Base-by-base conservation (phyloP, 35 echinoderm and acorn worm species). In the Ophiothrix spiculata region DNA sequence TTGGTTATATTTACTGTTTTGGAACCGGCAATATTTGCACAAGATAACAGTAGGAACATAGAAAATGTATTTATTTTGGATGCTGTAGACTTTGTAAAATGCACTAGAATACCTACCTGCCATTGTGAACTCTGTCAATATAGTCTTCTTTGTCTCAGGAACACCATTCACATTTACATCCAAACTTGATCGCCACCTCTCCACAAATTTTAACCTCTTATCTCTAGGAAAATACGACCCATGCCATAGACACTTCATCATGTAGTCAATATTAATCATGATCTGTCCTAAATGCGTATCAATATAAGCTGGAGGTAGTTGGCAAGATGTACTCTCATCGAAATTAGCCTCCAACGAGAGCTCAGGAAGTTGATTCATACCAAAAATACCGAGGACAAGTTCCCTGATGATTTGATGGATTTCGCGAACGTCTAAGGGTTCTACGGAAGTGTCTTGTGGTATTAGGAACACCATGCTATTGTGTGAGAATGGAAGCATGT, bases 211-310 rank as follows among this genome's bases (percentile, higher is more conserved):
- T 15, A 85, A 37, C 31, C 95, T 56, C 34, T 99, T 99, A 49
- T 99, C 96, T 69, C 90, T 91, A 0, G 96, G 96, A 74, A 94
- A 94, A 75, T 94, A 94, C 1, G 86, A 81, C 17, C 96, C 96
- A 84, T 99, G 96, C 96, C 96, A 94, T 25, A 99, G 56, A 8
- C 87, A 85, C 80, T 94, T 99, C 86, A 99, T 94, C 92, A 99
- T 99, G 45, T 99, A 94, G 83, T 99, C 96, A 19, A 98, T 83
- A 46, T 93, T 86, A 32, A 89, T 99, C 16, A 94, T 60, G 31
- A 93, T 42, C 81, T 99, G 96, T 1, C 96, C 96, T 0, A 99
- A 42, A 41, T 88, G 76, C 35, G 80, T 99, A 74, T 99, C 96
- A 40, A 84, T 86, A 56, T 94, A 99, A 0, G 96, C 96, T 25